Evolutionary conservation across 2,113 vertebrate species (phyloP).

Genomic region (Pterocles burchelli): DNA sequence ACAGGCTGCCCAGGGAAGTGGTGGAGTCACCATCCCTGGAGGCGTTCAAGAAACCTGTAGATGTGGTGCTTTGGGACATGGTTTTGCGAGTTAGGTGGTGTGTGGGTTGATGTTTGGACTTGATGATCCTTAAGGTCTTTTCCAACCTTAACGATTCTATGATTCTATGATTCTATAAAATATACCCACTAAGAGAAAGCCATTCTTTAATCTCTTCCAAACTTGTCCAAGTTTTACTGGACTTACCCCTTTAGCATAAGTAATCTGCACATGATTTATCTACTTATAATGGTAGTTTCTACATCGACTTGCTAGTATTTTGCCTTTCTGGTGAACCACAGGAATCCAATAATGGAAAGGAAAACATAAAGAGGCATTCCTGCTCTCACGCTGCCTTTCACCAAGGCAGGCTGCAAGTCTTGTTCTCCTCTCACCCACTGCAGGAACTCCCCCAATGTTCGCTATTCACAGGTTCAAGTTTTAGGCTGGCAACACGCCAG

Average conservation of each 20-base stretch:
- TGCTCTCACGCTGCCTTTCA: background rate
- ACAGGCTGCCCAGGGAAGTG: no score
- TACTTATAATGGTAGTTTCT: background rate
- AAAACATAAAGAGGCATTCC: background rate
- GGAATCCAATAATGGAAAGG: background rate
- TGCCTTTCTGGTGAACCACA: background rate
- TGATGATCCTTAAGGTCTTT: no score
- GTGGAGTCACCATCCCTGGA: no score
- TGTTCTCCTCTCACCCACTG: background rate
- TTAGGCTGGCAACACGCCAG: conserved; percentile 10
- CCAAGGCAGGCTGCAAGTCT: background rate
- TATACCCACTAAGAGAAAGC: background rate
- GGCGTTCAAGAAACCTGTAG: no score
- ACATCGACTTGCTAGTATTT: background rate
- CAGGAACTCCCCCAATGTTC: background rate
- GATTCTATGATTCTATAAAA: no score
- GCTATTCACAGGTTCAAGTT: background rate
- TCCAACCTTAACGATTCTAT: no score
- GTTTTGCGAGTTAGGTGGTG: no score
- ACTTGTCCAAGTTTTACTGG: background rate
- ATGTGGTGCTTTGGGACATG: no score
- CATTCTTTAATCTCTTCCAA: background rate
- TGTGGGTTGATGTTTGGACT: no score
- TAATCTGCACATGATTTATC: accelerated
- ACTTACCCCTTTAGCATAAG: background rate